Evolutionary conservation across 1,140 invertebrate genomes (phyloP), one percentile per base, ranked within the genome.

Genomic region (Phenacoccus solenopsis): DNA sequence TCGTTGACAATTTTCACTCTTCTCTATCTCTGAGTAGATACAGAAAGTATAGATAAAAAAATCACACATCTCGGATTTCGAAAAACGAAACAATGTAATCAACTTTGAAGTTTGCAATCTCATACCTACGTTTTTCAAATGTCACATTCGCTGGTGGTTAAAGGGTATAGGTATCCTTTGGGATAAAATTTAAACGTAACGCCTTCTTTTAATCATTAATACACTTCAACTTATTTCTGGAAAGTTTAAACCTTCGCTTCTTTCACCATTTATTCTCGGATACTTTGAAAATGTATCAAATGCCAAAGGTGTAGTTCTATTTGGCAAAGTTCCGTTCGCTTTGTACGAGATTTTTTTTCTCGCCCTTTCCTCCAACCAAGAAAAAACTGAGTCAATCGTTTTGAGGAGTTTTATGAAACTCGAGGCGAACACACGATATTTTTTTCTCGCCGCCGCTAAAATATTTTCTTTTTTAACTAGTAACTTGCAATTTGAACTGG

Each of bases 251-350:
- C 38, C 38, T 49, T 49, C 38, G 20, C 38, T 49, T 49, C 38
- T 49, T 49, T 49, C 3, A 49, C 38, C 38, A 49, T 49, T 32
- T 49, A 49, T 49, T 49, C 12, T 49, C 20, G 20, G 38, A n/a
- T 49, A 49, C 38, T 49, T 49, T n/a, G 38, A 49, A 49, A 49
- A 49, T n/a, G 38, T 49, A 49, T 49, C 38, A 49, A 49, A 49
- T 49, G 38, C 38, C 38, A 49, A 49, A 49, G 38, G 38, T 49
- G 20, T 16, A 49, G 38, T 16, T 49, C 38, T 49, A 9, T 49
- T 49, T 49, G 38, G 38, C 38, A 16, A 4, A 49, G 38, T 49
- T 49, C 38, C 38, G 38, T 49, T 49, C 38, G 20, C 3, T 5
- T 49, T 49, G 13, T 49, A 9, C n/a, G 4, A 3, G 38, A 3